These are phyloP conservation scores for Drosophila trapezifrons DNA, from an alignment of 1,140 invertebrate species.

Conservation along the genomic window DNA sequence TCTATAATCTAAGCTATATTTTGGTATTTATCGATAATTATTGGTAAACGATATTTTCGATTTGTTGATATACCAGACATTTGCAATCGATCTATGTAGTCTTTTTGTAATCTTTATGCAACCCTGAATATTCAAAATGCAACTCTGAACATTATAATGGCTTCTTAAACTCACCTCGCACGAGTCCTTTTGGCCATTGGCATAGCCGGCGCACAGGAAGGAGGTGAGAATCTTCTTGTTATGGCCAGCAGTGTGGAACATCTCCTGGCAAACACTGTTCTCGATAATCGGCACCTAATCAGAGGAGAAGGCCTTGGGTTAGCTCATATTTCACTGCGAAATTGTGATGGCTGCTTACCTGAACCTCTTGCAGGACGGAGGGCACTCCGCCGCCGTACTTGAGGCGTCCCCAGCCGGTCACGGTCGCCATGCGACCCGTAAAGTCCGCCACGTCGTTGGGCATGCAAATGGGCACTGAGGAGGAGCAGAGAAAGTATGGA, in stretches of 20 bases:
- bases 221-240: slow-evolving; percentile 93
- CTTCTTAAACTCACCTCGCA: slow-evolving; percentile 90
- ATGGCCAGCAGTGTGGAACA: slow-evolving; percentile 96
- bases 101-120: too few relatives aligned
- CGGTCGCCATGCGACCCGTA: slow-evolving; percentile 92
- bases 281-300: slow-evolving; percentile 93
- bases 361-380: slow-evolving; percentile 94
- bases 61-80: too few relatives aligned
- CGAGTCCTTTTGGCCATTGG: slow-evolving; percentile 95
- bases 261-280: slow-evolving; percentile 95
- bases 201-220: slow-evolving; percentile 97
- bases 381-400: slow-evolving; percentile 93
- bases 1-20: too few relatives aligned
- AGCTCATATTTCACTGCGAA: not conserved
- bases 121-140: too few relatives aligned
- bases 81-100: too few relatives aligned
- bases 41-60: too few relatives aligned
- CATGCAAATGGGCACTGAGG: slow-evolving; percentile 95
- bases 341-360: slow-evolving; percentile 83
- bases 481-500: not conserved
- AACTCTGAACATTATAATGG: too few relatives aligned
- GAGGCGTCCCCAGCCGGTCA: slow-evolving; percentile 91
- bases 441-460: slow-evolving; percentile 92
- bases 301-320: slow-evolving; percentile 31
- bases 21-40: too few relatives aligned